Percentiles rank a stretch among this genome's conserved stretches.
Evolutionary conservation across 2,797 vertebrate species (phyloP).

Genomic region (Florisuga fusca): DNA sequence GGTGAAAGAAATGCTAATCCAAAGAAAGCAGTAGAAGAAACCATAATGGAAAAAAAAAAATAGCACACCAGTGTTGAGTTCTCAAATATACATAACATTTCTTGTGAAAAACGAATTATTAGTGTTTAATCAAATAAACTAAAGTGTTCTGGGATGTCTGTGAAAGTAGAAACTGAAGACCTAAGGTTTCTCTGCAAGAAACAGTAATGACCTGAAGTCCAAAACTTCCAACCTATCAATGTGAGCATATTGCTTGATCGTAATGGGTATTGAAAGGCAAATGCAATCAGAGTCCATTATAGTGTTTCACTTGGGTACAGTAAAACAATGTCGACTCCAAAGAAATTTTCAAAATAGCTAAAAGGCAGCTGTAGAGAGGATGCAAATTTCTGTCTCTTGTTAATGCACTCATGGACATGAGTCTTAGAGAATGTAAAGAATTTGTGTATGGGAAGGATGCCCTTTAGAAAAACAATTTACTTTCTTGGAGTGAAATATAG

Average conservation of each 20-base stretch:
- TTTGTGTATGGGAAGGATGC: neutral
- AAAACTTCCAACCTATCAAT: neutral
- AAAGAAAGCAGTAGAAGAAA: neutral
- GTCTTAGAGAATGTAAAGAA: neutral
- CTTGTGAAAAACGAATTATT: neutral
- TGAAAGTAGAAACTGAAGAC: neutral
- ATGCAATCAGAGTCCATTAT: constrained; percentile 12
- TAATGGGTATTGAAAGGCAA: constrained; percentile 9
- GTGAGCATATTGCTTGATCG: neutral
- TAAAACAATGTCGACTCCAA: neutral
- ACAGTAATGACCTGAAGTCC: neutral
- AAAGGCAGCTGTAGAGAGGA: neutral
- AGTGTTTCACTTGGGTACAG: neutral
- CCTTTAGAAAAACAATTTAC: neutral
- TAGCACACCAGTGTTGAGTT: neutral
- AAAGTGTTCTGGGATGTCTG: neutral
- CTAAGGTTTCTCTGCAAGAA: neutral
- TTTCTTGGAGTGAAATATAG: neutral
- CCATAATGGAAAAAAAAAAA: neutral
- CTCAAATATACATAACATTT: neutral
- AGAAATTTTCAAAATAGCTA: neutral
- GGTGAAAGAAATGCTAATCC: constrained; percentile 41
- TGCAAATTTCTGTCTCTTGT: neutral
- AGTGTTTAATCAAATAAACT: neutral
- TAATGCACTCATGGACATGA: rapidly evolving